A percentile compares a stretch with the other conserved stretches of the same genome.
Conservation (phyloP, 2,113 vertebrate species). For the Zapornia atra region DNA sequence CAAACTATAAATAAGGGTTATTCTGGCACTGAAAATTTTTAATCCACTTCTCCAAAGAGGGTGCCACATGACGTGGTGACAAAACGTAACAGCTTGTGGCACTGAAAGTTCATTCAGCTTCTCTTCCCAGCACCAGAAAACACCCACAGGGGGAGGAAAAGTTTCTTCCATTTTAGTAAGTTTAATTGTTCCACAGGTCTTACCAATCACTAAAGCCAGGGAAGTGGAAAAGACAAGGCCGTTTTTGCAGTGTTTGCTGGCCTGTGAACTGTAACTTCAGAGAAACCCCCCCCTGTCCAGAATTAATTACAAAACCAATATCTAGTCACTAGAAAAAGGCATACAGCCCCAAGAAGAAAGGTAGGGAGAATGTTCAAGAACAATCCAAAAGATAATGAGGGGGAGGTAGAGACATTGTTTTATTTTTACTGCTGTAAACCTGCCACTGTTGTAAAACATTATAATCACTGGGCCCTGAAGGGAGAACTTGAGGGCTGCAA, state of each 20-base stretch:
- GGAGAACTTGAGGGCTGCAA: not conserved
- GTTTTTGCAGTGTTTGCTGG: not conserved
- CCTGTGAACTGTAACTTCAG: not conserved
- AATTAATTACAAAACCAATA: not conserved
- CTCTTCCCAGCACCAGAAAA: not conserved
- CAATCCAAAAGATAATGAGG: not conserved
- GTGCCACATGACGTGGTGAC: not conserved
- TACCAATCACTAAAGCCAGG: not conserved
- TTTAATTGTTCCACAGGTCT: not conserved
- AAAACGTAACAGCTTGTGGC: not conserved
- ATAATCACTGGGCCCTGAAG: not conserved
- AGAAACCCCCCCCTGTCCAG: not conserved
- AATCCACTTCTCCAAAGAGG: not conserved
- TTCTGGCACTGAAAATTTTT: not conserved
- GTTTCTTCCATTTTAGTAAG: not conserved
- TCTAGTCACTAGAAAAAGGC: not conserved
- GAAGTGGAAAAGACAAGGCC: not conserved
- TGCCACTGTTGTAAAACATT: not conserved
- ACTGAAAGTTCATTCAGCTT: not conserved
- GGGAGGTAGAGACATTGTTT: not conserved
- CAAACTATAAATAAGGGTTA: not conserved
- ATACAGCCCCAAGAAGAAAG: not conserved
- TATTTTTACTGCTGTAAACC: conserved; percentile 28
- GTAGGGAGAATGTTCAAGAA: not conserved
- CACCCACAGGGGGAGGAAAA: not conserved